Percentiles rank a stretch among this genome's conserved stretches.
Conservation (phyloP, 1,140 invertebrate genomes). For the Mizuhopecten yessoensis region DNA sequence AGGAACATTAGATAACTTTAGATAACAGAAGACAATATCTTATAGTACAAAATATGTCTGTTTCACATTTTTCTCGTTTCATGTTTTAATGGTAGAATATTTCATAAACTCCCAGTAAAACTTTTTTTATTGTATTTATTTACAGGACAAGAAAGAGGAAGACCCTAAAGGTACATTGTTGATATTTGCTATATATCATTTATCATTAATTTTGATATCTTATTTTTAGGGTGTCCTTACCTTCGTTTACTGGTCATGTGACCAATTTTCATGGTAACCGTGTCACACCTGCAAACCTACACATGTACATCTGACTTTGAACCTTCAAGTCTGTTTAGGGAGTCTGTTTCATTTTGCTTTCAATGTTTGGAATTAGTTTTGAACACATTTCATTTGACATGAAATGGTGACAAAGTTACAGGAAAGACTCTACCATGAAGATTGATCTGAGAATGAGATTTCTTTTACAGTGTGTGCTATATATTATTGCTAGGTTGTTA, state of each 20-base stretch:
- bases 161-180: constrained; percentile 9
- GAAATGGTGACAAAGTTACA: background rate
- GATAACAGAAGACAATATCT: too few species aligned
- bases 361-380: background rate
- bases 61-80: too few species aligned
- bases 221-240: constrained; percentile 9
- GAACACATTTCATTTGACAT: background rate
- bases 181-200: background rate
- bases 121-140: background rate
- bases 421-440: background rate
- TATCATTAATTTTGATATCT: constrained; percentile 36
- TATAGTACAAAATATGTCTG: too few species aligned
- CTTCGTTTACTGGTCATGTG: background rate
- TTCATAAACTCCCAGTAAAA: too few species aligned
- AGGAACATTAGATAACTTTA: too few species aligned
- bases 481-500: constrained; percentile 7
- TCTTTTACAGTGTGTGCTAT: background rate
- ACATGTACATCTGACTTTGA: too few species aligned
- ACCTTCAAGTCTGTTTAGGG: too few species aligned
- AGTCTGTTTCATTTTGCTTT: too few species aligned
- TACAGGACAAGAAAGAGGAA: constrained; percentile 9
- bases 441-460: background rate
- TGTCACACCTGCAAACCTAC: too few species aligned
- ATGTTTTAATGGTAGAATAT: too few species aligned
- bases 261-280: background rate